Base-by-base conservation (phyloP, 2,113 vertebrate species). In the Gobiocypris rarus region DNA sequence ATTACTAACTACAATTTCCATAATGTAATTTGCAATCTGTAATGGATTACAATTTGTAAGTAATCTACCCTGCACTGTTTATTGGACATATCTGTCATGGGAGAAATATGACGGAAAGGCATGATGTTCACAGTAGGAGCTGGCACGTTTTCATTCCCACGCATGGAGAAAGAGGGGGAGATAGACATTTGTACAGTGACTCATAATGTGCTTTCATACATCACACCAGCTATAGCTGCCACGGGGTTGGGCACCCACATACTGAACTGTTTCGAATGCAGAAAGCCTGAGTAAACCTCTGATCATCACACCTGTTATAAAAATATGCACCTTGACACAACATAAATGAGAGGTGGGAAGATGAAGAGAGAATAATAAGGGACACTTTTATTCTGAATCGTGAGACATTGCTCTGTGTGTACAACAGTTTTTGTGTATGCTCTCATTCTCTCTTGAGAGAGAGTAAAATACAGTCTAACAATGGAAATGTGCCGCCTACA, bases 161-260 rank as follows among this genome's bases (percentile, higher is more conserved):
- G 24, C 59, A 3, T 48, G 28, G 59, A 54, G 61, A 65, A 79
- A 63, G 38, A 63, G 56, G 58, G 56, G 41, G 77, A 65, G 77
- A 63, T 50, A 65, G 41, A 80, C 59, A 65, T 80, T 80, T 80
- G 63, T 81, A 81, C 63, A 69, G 79, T 81, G 79, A 81, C 45
- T 81, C 63, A 81, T 69, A 65, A 11, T 38, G 19, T 38, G 45
- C 17, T 81, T 54, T 70, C 2, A 70, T 67, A 69, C 45, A 69
- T 81, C 79, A 70, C 13, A 70, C 31, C 45, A 69, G 63, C 28
- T 34, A 34, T 50, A 80, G 9, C 14, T 48, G 77, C 59, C 22
- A 50, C 31, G 13, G 43, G 28, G 79, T 38, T 69, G 63, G 10
- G 45, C 61, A 69, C 63, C 63, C 79, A 81, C 79, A 3, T 52